Evolutionary conservation across 2,797 vertebrate species (phyloP).

Genomic region (Coluber constrictor): DNA sequence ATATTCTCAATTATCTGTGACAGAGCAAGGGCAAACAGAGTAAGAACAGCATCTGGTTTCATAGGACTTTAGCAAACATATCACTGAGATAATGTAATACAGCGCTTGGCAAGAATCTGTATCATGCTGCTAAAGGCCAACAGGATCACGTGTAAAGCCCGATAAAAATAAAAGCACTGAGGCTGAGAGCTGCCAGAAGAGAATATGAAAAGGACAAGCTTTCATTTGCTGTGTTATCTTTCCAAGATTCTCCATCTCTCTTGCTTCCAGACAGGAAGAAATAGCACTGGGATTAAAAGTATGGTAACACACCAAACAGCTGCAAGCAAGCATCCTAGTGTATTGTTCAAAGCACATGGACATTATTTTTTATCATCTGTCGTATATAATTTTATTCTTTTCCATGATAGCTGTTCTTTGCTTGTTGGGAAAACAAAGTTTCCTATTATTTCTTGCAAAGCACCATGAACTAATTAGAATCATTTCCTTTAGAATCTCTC

Average conservation of each 20-base stretch:
- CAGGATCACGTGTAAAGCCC: background rate
- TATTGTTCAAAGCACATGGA: background rate
- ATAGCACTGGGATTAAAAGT: background rate
- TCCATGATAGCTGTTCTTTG: background rate
- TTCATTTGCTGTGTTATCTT: background rate
- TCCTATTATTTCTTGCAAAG: background rate
- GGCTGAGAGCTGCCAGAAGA: background rate
- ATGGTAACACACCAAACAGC: background rate
- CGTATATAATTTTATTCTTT: background rate
- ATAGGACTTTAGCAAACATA: constrained; percentile 2
- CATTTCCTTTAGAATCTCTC: background rate
- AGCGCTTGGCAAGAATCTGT: constrained; percentile 20
- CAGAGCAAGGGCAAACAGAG: constrained; percentile 5
- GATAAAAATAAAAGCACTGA: constrained; percentile 30
- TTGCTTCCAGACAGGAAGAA: background rate
- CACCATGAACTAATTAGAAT: background rate
- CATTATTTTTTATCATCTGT: background rate
- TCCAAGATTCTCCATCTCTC: background rate
- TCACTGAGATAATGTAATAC: constrained; percentile 2
- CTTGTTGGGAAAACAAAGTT: background rate
- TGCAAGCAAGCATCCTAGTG: background rate
- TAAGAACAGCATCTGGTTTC: constrained; percentile 21
- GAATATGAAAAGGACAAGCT: background rate
- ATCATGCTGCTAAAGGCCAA: constrained; percentile 20
- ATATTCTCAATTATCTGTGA: constrained; percentile 1